These are phyloP conservation scores for Carollia perspicillata DNA, from an alignment of 2,113 vertebrate genomes.

Conservation along the genomic window DNA sequence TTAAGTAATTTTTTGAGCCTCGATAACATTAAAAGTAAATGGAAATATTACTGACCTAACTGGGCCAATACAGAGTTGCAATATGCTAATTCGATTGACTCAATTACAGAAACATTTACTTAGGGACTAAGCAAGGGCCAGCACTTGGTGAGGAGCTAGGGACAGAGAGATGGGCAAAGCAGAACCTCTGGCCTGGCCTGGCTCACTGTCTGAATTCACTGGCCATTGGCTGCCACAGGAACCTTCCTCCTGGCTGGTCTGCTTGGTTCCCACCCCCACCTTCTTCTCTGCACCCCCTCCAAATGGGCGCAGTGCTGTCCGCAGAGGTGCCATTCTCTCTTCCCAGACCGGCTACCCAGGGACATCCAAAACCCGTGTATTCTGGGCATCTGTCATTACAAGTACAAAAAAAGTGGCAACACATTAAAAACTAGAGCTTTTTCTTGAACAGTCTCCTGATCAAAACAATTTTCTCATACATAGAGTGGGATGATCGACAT, in stretches of 20 bases:
- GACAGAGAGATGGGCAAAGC: background rate
- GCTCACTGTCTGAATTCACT: background rate
- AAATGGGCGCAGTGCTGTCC: background rate
- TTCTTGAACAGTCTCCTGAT: background rate
- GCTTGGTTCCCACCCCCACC: background rate
- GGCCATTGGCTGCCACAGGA: background rate
- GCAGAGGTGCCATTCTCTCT: background rate
- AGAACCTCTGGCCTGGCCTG: background rate
- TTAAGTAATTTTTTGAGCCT: background rate
- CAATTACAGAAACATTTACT: background rate
- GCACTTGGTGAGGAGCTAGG: background rate
- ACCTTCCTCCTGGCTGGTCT: background rate
- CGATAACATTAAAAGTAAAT: background rate
- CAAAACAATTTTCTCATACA: background rate
- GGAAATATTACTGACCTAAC: background rate
- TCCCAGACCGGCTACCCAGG: background rate
- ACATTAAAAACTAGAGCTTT: background rate
- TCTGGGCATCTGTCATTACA: background rate
- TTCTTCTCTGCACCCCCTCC: background rate
- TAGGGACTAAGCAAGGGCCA: background rate
- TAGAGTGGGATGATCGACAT: background rate
- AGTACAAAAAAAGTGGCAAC: background rate
- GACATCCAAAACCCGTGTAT: background rate
- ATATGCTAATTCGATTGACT: background rate
- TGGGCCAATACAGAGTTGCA: background rate